Evolutionary conservation across 2,888 invertebrate genomes (phyloP), one percentile per base, ranked within the genome.

Genomic region (Periphyllus acericola): DNA sequence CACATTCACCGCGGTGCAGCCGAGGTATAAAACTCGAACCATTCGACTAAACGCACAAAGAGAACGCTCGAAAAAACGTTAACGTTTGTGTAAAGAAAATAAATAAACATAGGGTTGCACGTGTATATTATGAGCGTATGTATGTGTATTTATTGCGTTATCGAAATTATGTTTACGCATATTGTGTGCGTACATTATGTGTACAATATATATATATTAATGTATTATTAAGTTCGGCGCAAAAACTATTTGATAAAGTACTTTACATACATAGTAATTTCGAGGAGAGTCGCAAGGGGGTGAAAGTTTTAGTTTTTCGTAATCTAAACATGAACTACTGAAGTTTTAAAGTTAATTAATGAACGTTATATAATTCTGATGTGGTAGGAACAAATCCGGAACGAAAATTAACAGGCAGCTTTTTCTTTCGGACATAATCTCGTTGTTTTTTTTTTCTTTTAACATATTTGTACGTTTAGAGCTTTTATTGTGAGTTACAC

Each of bases 321-420:
- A 83, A 83, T 74, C 83, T 83, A 83, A 83, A 83, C 83, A 83
- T 60, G 83, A 75, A 83, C 83, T 83, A 74, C 83, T 55, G 60
- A 75, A 83, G 83, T 83, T 75, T 83, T 71, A 55, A 74, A 83
- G 74, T 83, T 83, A 74, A 74, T 74, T 83, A 83, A 83, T 74
- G 72, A 74, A 82, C 32, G 52, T 71, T 71, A 40, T 66, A 82
- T 71, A 71, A 34, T 74, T 83, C 34, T 55, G 74, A 74, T 71
- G 71, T 52, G 82, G 71, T 82, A 21, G 36, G 74, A 74, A 74
- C 55, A 55, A 83, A 83, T 74, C 29, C 32, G 52, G 11, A 72
- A 83, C 36, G 74, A 71, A 82, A 82, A 82, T 82, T 46, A 34
- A 72, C 71, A 29, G 11, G 25, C n/a, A n/a, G n/a, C 25, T 34